These are phyloP conservation scores for Platichthys stellatus DNA, from an alignment of 2,113 vertebrate species.

Conservation along the genomic window DNA sequence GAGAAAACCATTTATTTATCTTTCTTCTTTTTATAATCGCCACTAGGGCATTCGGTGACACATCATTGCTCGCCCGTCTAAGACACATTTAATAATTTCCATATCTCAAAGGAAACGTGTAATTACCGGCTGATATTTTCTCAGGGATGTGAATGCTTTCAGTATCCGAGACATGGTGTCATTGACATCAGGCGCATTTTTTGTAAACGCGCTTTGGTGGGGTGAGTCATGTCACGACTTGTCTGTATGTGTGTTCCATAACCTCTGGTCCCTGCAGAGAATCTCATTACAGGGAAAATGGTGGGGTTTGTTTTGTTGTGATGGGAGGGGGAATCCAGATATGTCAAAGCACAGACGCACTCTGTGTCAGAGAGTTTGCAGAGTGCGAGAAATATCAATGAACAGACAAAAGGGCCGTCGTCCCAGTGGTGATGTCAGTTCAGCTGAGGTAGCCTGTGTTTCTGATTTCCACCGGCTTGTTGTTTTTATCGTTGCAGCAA, in stretches of 20 bases:
- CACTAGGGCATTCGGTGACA: slow-evolving; percentile 17
- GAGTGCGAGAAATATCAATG: slow-evolving; percentile 52
- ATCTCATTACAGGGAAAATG: slow-evolving; percentile 71
- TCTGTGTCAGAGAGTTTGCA: slow-evolving; percentile 23
- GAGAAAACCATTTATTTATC: background rate
- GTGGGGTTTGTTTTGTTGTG: slow-evolving; percentile 59
- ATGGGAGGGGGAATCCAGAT: slow-evolving; percentile 58
- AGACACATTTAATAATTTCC: slow-evolving; percentile 61
- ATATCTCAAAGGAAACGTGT: slow-evolving; percentile 68
- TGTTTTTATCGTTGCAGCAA: background rate
- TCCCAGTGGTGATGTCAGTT: slow-evolving; percentile 21
- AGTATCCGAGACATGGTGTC: slow-evolving; percentile 64
- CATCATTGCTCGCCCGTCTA: slow-evolving; percentile 8
- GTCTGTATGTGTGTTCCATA: slow-evolving; percentile 65
- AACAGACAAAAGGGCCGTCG: slow-evolving; percentile 19
- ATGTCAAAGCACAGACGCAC: slow-evolving; percentile 57
- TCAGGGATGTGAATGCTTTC: slow-evolving; percentile 60
- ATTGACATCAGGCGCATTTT: slow-evolving; percentile 72
- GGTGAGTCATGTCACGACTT: slow-evolving; percentile 72
- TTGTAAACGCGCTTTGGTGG: slow-evolving; percentile 59
- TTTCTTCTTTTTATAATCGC: slow-evolving; percentile 13
- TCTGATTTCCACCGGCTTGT: background rate
- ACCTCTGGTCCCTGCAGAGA: slow-evolving; percentile 69
- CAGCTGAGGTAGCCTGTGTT: background rate
- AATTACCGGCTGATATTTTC: slow-evolving; percentile 65